Evolutionary conservation across 2,113 vertebrate species (phyloP).

Genomic region (Xenus cinereus): DNA sequence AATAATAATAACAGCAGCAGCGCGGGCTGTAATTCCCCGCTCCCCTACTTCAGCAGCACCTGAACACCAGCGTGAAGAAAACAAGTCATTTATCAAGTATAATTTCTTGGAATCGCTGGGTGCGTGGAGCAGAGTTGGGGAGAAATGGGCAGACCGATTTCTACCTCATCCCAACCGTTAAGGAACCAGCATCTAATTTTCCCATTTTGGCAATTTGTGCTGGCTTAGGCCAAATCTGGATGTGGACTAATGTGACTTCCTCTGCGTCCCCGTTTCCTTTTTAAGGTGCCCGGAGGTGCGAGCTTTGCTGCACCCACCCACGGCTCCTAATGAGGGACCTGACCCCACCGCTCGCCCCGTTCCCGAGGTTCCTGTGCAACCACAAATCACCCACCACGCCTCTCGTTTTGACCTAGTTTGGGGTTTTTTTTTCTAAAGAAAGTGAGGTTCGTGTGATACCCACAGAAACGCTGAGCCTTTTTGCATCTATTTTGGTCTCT

Average conservation of each 20-base stretch:
- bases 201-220: not conserved
- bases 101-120: not conserved
- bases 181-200: not conserved
- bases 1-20: slow-evolving; percentile 35
- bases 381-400: not conserved
- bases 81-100: slow-evolving; percentile 36
- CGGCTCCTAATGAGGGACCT: not conserved
- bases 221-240: not conserved
- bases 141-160: not conserved
- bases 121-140: not conserved
- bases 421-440: not conserved
- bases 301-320: not conserved
- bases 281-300: accelerated
- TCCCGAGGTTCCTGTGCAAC: not conserved
- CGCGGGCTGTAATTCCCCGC: slow-evolving; percentile 6
- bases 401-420: not conserved
- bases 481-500: not conserved
- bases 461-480: not conserved
- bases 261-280: not conserved
- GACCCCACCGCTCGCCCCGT: accelerated
- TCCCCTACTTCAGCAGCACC: not conserved
- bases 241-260: not conserved
- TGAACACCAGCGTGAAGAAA: slow-evolving; percentile 26
- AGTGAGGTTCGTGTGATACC: not conserved
- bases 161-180: not conserved